Evolutionary conservation across 2,797 vertebrate genomes (phyloP).

Genomic region (Sebastes cheni): DNA sequence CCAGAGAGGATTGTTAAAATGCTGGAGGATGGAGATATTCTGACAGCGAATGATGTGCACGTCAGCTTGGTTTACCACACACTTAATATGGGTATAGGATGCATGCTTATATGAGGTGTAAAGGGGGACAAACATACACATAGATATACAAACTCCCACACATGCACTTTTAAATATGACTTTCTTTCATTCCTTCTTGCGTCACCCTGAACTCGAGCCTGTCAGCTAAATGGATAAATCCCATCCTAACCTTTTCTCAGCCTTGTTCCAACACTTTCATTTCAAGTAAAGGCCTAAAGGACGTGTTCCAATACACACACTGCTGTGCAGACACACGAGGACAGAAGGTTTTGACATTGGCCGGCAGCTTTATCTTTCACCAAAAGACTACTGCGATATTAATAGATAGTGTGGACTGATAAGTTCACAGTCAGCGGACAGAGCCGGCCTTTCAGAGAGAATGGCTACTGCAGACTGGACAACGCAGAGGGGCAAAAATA

Average conservation of each 20-base stretch:
- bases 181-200: neutral
- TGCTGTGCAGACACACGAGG: neutral
- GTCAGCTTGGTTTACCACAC: neutral
- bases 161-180: neutral
- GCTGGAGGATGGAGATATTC: neutral
- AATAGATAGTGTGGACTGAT: slow-evolving; percentile 22
- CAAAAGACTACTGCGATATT: slow-evolving; percentile 21
- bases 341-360: slow-evolving; percentile 18
- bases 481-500: neutral
- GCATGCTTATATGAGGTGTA: neutral
- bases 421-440: slow-evolving; percentile 8
- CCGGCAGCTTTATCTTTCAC: slow-evolving; percentile 25
- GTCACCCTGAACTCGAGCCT: neutral
- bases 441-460: neutral
- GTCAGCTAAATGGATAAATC: neutral
- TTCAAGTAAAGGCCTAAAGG: neutral
- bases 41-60: neutral
- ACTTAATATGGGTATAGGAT: neutral
- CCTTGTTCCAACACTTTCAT: slow-evolving; percentile 1
- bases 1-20: neutral
- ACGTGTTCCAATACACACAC: neutral
- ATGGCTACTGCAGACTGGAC: neutral
- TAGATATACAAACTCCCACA: neutral
- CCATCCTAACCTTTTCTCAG: slow-evolving; percentile 15
- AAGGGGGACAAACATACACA: neutral